phyloP scores from a whole-genome alignment of 1,140 invertebrate genomes.

The Elymnias hypermnestra region DNA sequence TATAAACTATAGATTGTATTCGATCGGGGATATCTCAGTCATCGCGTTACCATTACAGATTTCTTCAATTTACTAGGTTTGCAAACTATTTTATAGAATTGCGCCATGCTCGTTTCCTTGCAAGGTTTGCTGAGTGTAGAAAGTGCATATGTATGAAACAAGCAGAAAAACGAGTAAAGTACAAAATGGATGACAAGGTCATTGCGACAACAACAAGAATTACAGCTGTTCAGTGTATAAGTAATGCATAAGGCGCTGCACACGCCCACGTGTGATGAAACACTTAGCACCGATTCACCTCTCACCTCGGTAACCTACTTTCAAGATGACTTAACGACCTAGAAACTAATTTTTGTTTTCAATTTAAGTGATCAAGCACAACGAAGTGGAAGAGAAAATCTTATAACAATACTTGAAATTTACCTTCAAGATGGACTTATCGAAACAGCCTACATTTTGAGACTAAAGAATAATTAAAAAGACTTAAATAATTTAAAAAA shows the following conservation, averaged over 20 bases:
- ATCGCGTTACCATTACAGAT: too few relatives aligned
- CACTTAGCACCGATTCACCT: constrained; percentile 12
- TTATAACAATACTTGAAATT: not conserved
- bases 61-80: too few relatives aligned
- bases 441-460: too few relatives aligned
- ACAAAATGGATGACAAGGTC: constrained; percentile 17
- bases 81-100: too few relatives aligned
- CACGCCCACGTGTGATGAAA: constrained; percentile 19
- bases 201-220: constrained; percentile 29
- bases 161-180: constrained; percentile 15
- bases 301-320: constrained; percentile 17
- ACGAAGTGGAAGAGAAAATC: not conserved
- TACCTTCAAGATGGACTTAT: too few relatives aligned
- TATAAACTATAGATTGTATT: too few relatives aligned
- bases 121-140: too few relatives aligned
- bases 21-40: too few relatives aligned
- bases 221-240: constrained; percentile 17
- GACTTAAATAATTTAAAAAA: too few relatives aligned
- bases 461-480: too few relatives aligned
- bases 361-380: not conserved
- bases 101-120: too few relatives aligned
- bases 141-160: not conserved
- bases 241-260: constrained; percentile 6
- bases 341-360: constrained; percentile 1
- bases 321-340: constrained; percentile 2